Evolutionary conservation across 2,113 vertebrate species (phyloP).

Genomic region (Xenus cinereus): DNA sequence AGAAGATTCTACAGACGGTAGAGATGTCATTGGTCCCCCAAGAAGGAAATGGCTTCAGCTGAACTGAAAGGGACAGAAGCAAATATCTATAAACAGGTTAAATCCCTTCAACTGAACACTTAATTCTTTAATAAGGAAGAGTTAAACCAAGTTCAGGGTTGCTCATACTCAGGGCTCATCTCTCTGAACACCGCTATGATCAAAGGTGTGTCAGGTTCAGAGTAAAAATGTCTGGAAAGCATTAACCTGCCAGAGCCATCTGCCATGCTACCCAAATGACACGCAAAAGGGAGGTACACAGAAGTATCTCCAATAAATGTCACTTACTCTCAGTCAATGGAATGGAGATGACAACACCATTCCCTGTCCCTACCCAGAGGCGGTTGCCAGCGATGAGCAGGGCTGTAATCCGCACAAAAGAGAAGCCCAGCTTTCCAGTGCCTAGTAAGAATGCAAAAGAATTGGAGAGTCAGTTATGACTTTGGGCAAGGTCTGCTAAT

Average conservation of each 20-base stretch:
- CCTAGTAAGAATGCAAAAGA: conserved; percentile 68
- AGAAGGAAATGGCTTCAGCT: background rate
- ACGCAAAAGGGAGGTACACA: background rate
- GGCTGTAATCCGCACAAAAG: conserved; percentile 96
- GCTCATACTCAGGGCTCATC: background rate
- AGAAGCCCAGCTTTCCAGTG: conserved; percentile 97
- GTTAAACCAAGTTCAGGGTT: background rate
- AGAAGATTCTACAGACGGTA: background rate
- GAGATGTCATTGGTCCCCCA: background rate
- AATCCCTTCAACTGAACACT: background rate
- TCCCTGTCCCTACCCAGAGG: conserved; percentile 97
- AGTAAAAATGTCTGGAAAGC: background rate
- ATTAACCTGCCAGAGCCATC: background rate
- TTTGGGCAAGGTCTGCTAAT: background rate
- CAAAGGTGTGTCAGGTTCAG: background rate
- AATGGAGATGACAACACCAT: conserved; percentile 98
- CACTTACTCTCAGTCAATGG: conserved; percentile 95
- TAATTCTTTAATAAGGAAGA: background rate
- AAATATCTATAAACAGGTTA: background rate
- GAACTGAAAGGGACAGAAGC: background rate
- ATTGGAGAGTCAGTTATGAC: background rate
- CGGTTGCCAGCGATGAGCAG: conserved; percentile 95
- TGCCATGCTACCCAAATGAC: background rate
- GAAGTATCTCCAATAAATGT: background rate
- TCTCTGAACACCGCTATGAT: background rate